A percentile compares a stretch with the other conserved stretches of the same genome.
These are phyloP conservation scores for Blastobasis adustella DNA, from an alignment of 2,888 invertebrate genomes.

Conservation along the genomic window DNA sequence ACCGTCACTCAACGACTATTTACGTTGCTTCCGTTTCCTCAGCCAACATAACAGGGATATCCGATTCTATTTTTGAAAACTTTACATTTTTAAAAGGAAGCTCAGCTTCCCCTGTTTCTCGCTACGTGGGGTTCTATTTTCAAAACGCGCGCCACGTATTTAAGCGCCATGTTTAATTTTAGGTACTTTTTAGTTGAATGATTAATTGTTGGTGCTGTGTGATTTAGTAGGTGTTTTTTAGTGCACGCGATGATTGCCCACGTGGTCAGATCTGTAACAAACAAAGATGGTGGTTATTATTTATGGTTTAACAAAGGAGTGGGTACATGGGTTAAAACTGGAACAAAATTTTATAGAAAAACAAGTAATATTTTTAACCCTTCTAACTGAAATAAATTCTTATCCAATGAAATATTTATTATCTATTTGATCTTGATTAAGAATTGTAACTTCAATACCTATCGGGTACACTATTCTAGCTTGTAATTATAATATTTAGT, in stretches of 20 bases:
- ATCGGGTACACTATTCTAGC: no score
- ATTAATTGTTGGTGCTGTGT: slow-evolving; percentile 25
- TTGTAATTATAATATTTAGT: no score
- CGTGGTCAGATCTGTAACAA: slow-evolving; percentile 46
- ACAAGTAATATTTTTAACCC: neutral
- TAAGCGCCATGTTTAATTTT: slow-evolving; percentile 55
- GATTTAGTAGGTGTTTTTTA: slow-evolving; percentile 16
- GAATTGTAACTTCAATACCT: no score
- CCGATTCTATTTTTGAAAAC: slow-evolving; percentile 41
- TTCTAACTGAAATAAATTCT: no score
- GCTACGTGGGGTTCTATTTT: slow-evolving; percentile 34
- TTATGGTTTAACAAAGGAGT: neutral
- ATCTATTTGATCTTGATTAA: no score
- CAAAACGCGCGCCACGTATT: slow-evolving; percentile 23
- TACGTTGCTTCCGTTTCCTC: slow-evolving; percentile 14
- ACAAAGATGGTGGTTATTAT: slow-evolving; percentile 18
- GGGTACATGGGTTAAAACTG: neutral
- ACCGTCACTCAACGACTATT: slow-evolving; percentile 18
- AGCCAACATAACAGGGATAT: slow-evolving; percentile 43
- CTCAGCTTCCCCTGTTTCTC: slow-evolving; percentile 39
- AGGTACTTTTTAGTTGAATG: slow-evolving; percentile 28
- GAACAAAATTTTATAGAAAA: neutral
- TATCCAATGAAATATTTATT: no score
- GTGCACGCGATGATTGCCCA: slow-evolving; percentile 15
- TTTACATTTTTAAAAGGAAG: slow-evolving; percentile 57